phyloP scores from a whole-genome alignment of 2,797 vertebrate species.

The Falco peregrinus region DNA sequence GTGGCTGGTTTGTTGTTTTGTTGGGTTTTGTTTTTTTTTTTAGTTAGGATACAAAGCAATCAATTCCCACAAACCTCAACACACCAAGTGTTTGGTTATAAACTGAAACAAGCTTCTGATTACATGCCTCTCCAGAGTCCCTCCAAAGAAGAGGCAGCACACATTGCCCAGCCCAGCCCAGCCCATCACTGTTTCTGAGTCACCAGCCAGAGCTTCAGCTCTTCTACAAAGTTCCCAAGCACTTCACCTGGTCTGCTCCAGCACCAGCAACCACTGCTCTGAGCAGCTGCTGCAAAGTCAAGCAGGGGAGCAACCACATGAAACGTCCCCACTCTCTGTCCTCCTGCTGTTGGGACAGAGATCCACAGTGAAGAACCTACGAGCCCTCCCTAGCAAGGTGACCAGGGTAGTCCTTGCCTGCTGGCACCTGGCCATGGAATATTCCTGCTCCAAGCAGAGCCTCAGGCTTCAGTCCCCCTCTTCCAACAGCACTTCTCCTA shows the following conservation, averaged over 20 bases:
- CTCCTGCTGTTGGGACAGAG: not conserved
- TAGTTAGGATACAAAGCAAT: not conserved
- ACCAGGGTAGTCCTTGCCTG: not conserved
- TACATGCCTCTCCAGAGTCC: not conserved
- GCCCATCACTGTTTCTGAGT: not conserved
- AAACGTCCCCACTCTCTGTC: not conserved
- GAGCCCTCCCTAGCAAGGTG: accelerated
- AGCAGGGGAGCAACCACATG: not conserved
- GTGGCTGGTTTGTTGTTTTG: not conserved
- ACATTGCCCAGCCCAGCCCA: accelerated
- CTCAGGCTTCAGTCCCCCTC: not conserved
- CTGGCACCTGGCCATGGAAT: not conserved
- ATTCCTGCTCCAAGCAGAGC: not conserved
- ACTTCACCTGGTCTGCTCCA: not conserved
- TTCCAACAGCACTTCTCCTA: not conserved
- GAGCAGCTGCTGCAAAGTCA: not conserved
- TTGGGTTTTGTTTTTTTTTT: not conserved
- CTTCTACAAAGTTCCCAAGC: not conserved
- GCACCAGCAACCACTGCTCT: not conserved
- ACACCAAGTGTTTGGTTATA: not conserved
- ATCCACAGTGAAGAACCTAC: accelerated
- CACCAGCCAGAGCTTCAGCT: not conserved
- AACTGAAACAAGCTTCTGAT: not conserved
- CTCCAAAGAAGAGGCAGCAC: not conserved
- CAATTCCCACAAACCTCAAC: not conserved